phyloP scores from a whole-genome alignment of 2,113 vertebrate species.

The Falco punctatus region DNA sequence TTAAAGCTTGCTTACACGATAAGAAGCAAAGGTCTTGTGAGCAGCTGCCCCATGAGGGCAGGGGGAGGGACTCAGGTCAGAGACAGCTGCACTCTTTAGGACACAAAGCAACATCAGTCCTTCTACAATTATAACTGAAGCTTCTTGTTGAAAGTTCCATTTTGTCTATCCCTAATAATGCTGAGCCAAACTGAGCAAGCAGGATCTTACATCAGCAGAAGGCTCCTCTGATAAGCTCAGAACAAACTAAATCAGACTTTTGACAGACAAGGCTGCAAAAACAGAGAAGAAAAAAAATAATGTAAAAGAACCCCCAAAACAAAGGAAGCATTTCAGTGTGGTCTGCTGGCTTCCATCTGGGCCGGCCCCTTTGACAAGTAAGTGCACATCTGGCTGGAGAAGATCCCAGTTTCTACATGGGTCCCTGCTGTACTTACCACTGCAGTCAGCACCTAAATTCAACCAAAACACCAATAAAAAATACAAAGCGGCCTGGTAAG shows the following conservation, averaged over 20 bases:
- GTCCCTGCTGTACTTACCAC: not conserved
- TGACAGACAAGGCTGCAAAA: not conserved
- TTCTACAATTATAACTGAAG: not conserved
- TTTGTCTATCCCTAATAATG: not conserved
- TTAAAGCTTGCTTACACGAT: conserved; percentile 3
- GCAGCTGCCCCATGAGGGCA: not conserved
- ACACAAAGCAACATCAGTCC: not conserved
- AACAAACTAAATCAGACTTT: not conserved
- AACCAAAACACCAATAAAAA: not conserved
- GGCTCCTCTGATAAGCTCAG: not conserved
- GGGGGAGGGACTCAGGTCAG: not conserved
- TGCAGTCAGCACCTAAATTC: not conserved
- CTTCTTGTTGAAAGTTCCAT: not conserved
- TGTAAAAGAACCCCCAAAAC: not conserved
- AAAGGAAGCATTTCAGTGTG: not conserved
- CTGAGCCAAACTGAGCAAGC: not conserved
- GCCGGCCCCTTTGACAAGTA: not conserved
- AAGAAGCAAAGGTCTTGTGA: not conserved
- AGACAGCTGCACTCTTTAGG: not conserved
- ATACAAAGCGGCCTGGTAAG: not conserved
- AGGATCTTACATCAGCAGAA: not conserved
- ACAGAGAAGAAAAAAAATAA: not conserved
- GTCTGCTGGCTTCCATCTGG: not conserved
- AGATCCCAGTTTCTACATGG: not conserved
- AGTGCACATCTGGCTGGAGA: not conserved